These are phyloP conservation scores for Riptortus pedestris DNA, from an alignment of 1,140 invertebrate species.

Conservation along the genomic window DNA sequence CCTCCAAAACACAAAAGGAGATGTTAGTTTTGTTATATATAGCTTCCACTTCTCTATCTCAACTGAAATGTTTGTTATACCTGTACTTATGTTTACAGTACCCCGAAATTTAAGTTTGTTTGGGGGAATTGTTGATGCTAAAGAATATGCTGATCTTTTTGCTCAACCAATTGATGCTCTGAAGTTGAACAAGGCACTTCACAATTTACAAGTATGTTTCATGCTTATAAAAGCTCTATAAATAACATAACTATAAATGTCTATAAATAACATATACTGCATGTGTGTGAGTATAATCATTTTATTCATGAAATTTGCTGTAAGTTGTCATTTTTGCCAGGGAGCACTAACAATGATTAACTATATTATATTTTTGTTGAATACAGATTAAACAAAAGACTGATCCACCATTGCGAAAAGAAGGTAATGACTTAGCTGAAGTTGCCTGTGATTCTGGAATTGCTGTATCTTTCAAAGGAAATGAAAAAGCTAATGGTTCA, in stretches of 20 bases:
- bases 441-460: constrained; percentile 38
- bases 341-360: no score
- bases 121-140: constrained; percentile 4
- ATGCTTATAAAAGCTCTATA: neutral
- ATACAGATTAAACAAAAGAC: neutral
- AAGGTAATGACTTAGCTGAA: neutral
- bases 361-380: neutral
- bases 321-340: no score
- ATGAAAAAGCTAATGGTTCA: constrained; percentile 12
- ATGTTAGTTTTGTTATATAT: neutral
- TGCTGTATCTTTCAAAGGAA: constrained; percentile 29
- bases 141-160: constrained; percentile 24
- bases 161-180: constrained; percentile 36
- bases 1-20: constrained; percentile 35
- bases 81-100: no score
- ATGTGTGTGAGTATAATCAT: no score
- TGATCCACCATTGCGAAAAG: neutral
- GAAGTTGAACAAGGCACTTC: constrained; percentile 41
- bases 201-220: constrained; percentile 39
- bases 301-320: no score
- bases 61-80: neutral
- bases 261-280: no score
- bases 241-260: no score
- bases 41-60: neutral
- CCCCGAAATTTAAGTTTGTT: constrained; percentile 12